These are phyloP conservation scores for Porites rus DNA, from an alignment of 92 coral and sea anemone genomes.

Conservation along the genomic window DNA sequence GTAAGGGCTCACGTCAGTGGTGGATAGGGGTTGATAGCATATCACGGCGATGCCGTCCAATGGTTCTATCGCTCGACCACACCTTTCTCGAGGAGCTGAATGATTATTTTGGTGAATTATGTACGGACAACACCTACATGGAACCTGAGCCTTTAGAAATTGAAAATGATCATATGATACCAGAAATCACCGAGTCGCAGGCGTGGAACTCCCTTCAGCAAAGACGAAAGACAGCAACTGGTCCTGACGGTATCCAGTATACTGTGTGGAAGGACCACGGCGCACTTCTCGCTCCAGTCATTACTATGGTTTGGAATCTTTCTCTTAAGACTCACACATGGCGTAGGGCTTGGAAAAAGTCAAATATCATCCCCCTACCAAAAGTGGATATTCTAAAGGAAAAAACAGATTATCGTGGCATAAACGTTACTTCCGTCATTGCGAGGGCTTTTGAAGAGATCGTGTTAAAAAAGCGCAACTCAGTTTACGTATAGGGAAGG, in stretches of 20 bases:
- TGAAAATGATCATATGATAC: slow-evolving; percentile 18
- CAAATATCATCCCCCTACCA: slow-evolving; percentile 25
- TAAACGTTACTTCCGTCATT: not conserved
- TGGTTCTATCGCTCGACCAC: slow-evolving; percentile 22
- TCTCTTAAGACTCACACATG: slow-evolving; percentile 44
- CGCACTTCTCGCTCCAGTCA: slow-evolving; percentile 36
- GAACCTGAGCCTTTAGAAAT: slow-evolving; percentile 30
- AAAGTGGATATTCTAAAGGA: slow-evolving; percentile 22
- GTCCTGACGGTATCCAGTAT: slow-evolving; percentile 50
- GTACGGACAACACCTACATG: slow-evolving; percentile 49
- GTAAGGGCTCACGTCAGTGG: slow-evolving; percentile 25
- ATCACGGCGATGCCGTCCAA: not conserved
- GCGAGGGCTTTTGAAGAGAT: not conserved
- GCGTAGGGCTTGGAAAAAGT: slow-evolving; percentile 55
- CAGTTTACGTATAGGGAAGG: slow-evolving; percentile 65
- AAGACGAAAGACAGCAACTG: slow-evolving; percentile 28
- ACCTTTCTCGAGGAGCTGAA: slow-evolving; percentile 43
- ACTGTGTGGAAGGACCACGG: slow-evolving; percentile 51
- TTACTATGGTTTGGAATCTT: slow-evolving; percentile 44
- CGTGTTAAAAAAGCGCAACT: slow-evolving; percentile 11
- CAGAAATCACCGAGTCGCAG: slow-evolving; percentile 16
- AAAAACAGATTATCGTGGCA: slow-evolving; percentile 5
- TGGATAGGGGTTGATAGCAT: slow-evolving; percentile 12
- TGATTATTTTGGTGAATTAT: slow-evolving; percentile 51
- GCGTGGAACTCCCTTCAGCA: slow-evolving; percentile 15